Evolutionary conservation across 2,797 vertebrate species (phyloP).

Genomic region (Rhincodon typus): DNA sequence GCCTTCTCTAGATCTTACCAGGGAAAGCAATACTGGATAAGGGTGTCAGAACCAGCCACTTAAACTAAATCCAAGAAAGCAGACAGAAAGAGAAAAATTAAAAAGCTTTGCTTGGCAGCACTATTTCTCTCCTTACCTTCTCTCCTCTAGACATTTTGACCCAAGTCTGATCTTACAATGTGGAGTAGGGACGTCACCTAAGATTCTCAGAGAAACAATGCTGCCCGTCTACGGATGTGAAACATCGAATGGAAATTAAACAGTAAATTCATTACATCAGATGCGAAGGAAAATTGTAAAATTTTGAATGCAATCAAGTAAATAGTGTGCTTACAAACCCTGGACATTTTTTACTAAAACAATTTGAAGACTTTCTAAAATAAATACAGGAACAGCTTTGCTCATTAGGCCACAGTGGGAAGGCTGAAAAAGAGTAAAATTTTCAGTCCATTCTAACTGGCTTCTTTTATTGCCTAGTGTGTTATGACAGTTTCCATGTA

Average conservation of each 20-base stretch:
- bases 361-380: background rate
- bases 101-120: no score
- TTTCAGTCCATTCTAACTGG: background rate
- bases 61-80: background rate
- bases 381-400: background rate
- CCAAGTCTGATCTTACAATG: background rate
- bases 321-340: background rate
- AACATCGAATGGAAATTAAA: background rate
- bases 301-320: background rate
- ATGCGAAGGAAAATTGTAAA: background rate
- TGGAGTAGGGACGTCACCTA: background rate
- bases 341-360: background rate
- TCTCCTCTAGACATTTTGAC: background rate
- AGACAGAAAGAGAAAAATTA: background rate
- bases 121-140: background rate
- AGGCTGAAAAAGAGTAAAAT: background rate
- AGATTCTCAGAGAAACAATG: background rate
- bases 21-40: background rate
- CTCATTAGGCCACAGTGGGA: background rate
- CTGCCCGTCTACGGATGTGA: background rate
- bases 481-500: background rate
- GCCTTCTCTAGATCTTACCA: background rate
- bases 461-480: background rate
- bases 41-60: background rate
- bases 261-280: background rate